Conservation (phyloP, 2,797 vertebrate species). For the Tragelaphus oryx region DNA sequence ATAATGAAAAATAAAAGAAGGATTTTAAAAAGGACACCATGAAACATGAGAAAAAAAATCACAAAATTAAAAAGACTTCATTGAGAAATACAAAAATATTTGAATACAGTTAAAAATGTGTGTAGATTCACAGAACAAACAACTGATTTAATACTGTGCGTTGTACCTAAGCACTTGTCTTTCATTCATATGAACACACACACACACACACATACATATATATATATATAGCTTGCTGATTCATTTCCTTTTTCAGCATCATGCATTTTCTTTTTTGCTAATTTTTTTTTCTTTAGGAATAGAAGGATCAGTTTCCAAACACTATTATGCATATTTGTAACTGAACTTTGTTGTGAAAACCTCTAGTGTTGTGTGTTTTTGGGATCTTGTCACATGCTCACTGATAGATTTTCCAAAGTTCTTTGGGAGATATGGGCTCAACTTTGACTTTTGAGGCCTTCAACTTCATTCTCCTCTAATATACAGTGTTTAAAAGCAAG, state of each 20-base stretch:
- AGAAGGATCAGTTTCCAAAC: background rate
- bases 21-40: background rate
- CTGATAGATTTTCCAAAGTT: background rate
- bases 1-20: background rate
- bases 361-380: background rate
- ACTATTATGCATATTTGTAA: background rate
- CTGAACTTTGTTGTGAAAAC: background rate
- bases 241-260: background rate
- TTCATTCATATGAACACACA: background rate
- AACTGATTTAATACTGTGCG: background rate
- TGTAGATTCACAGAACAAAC: background rate
- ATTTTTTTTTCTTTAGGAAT: background rate
- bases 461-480: background rate
- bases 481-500: background rate
- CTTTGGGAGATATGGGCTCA: background rate
- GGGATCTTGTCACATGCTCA: background rate
- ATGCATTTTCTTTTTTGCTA: background rate
- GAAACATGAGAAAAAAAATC: background rate
- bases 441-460: background rate
- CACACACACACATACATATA: accelerated
- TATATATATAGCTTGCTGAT: background rate
- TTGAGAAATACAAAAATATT: background rate
- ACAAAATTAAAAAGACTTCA: background rate
- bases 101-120: background rate
- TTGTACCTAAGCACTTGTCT: background rate